These are phyloP conservation scores for Microplitis deprimator DNA, from an alignment of 2,888 invertebrate genomes.

Conservation along the genomic window DNA sequence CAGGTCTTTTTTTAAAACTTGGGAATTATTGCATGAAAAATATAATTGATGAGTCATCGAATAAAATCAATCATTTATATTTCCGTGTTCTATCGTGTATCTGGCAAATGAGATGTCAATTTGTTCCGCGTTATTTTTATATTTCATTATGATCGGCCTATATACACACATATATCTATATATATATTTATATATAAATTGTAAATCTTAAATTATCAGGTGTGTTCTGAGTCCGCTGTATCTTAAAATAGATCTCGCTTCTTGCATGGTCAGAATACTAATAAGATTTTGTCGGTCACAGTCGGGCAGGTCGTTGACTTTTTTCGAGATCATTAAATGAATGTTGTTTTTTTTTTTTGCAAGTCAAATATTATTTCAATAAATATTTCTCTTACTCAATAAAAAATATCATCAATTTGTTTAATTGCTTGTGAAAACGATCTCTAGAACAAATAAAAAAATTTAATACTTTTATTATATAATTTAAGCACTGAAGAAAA, in stretches of 20 bases:
- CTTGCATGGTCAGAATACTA: constrained; percentile 5
- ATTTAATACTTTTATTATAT: no score
- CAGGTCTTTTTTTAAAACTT: neutral
- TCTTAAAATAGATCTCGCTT: constrained; percentile 9
- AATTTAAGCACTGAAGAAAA: no score
- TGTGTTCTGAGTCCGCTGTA: constrained; percentile 3
- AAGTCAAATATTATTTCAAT: neutral
- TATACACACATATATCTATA: neutral
- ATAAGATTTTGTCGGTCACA: constrained; percentile 17
- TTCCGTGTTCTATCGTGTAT: neutral
- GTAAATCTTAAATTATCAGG: constrained; percentile 7
- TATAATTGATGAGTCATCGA: neutral
- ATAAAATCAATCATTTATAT: constrained; percentile 16
- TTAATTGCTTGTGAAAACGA: neutral
- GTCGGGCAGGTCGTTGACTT: constrained; percentile 25
- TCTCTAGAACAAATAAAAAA: no score
- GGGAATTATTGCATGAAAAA: neutral
- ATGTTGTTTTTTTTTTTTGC: neutral
- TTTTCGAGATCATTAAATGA: neutral
- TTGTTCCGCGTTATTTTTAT: neutral
- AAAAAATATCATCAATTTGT: neutral
- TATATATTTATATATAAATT: neutral
- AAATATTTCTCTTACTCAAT: neutral
- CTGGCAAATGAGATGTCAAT: constrained; percentile 25
- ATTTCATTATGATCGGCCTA: neutral